Percentiles rank a stretch among this genome's conserved stretches.
phyloP scores from a whole-genome alignment of 2,888 invertebrate species.

The Troides helena region DNA sequence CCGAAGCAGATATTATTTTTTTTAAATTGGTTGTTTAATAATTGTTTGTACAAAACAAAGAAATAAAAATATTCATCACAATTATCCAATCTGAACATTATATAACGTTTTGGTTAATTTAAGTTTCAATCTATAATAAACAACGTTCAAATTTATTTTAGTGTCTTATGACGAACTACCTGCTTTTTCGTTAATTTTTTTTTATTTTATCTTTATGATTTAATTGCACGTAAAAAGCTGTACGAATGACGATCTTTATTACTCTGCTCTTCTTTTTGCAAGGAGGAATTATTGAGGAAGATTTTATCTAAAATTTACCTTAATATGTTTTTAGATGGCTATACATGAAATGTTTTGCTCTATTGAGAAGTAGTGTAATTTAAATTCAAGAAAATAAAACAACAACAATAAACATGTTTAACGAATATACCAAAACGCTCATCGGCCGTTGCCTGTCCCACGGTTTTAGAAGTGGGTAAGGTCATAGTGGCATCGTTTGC shows the following conservation, averaged over 20 bases:
- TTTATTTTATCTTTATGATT: not conserved
- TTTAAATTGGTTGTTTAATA: too few relatives aligned
- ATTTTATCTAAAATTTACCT: not conserved
- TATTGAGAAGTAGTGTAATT: slow-evolving; percentile 7
- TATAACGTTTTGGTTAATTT: not conserved
- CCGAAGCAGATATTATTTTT: too few relatives aligned
- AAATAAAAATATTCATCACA: not conserved
- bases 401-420: slow-evolving; percentile 22
- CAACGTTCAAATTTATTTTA: not conserved
- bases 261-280: not conserved
- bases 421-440: slow-evolving; percentile 30
- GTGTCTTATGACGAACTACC: not conserved
- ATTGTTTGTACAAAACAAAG: too few relatives aligned
- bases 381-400: slow-evolving; percentile 17
- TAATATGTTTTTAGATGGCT: not conserved
- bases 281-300: not conserved
- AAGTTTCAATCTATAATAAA: not conserved
- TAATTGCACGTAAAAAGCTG: not conserved
- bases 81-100: not conserved
- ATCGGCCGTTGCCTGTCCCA: slow-evolving; percentile 32
- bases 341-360: slow-evolving; percentile 3
- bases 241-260: not conserved
- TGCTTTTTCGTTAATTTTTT: not conserved
- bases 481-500: slow-evolving; percentile 67
- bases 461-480: slow-evolving; percentile 45